Evolutionary conservation across 2,888 invertebrate species (phyloP), one percentile per base, ranked within the genome.

Genomic region (Lasioglossum malachurum): DNA sequence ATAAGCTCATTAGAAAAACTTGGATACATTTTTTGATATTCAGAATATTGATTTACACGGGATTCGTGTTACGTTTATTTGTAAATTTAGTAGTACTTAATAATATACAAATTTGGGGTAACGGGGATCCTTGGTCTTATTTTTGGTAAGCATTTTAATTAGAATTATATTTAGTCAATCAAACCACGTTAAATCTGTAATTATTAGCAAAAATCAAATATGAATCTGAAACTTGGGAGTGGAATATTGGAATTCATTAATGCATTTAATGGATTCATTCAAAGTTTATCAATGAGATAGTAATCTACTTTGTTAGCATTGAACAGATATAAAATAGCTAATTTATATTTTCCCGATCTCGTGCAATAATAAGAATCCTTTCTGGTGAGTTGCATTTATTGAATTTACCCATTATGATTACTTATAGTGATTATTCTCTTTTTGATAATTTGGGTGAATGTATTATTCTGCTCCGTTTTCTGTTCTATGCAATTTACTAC

Each of bases 51-150:
- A 73, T 83, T 69, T 80, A 64, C 35, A 23, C 67, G 60, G 44
- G 46, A 87, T 78, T 76, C 78, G 80, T 87, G 78, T 67, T 75
- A 75, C 57, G 23, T 73, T 76, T 60, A 69, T 44, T 78, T 83
- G 78, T 77, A 83, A 80, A 87, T 76, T 83, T 71, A 72, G 2
- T 67, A 81, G 35, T 75, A 87, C 46, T 79, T 81, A 77, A 87
- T 83, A 71, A 87, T 83, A 83, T 86, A 81, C 69, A 71, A 38
- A 75, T 10, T 72, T 78, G 84, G 84, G 91, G 91, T 90, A 88
- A 87, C 84, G 86, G 87, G 86, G 90, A 91, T 87, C 87, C 91
- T 91, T 90, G 91, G 84, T 91, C 84, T 87, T 89, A 89, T 64
- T 83, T 91, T 91, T 82, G 83, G 76, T 86, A 86, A 88, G 87